Evolutionary conservation across 2,113 vertebrate genomes (phyloP).

Genomic region (Macquaria australasica): DNA sequence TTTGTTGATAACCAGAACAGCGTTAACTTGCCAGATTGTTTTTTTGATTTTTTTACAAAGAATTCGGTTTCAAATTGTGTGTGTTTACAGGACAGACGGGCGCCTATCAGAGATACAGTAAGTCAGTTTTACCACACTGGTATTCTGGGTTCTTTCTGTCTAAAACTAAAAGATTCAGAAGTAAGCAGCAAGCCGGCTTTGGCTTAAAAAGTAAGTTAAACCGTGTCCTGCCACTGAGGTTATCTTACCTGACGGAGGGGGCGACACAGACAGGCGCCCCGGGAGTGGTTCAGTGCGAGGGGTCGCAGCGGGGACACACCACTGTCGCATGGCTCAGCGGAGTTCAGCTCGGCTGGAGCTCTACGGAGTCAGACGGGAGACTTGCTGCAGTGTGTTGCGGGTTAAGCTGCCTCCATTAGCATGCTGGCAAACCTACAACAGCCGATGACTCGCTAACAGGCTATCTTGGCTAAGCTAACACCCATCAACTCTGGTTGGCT

Average conservation of each 20-base stretch:
- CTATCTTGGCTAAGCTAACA: constrained; percentile 65
- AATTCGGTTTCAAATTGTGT: background rate
- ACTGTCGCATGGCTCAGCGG: constrained; percentile 86
- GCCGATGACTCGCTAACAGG: constrained; percentile 48
- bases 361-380: constrained; percentile 56
- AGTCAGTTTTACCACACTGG: background rate
- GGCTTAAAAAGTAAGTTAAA: background rate
- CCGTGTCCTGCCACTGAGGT: background rate
- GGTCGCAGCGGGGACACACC: constrained; percentile 86
- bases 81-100: background rate
- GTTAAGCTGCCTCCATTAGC: constrained; percentile 51
- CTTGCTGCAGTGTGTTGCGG: constrained; percentile 63
- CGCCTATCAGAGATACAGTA: background rate
- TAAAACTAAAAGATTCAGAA: background rate
- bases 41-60: background rate
- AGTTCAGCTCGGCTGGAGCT: constrained; percentile 72
- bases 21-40: constrained; percentile 5
- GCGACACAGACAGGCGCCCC: constrained; percentile 81
- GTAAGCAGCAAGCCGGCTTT: background rate
- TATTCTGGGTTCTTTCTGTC: background rate
- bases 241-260: constrained; percentile 81
- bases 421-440: constrained; percentile 55
- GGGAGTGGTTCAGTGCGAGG: constrained; percentile 84
- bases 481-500: constrained; percentile 45
- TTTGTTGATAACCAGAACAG: background rate